Conservation (phyloP, 1,140 invertebrate genomes). For the Drosophila truncata region DNA sequence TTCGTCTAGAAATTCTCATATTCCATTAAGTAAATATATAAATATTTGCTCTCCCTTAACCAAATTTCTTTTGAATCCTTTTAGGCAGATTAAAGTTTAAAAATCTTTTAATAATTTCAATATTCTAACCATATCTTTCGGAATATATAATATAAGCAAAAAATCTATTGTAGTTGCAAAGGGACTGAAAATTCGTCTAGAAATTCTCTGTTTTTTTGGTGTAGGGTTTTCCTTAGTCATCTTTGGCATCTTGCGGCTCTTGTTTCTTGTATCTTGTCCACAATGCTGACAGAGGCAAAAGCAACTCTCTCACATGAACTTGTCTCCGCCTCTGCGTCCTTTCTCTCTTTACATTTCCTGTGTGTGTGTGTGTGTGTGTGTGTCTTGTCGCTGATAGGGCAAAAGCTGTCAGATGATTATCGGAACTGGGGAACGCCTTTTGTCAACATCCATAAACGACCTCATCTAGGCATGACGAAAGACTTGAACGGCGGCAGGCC, state of each 20-base stretch:
- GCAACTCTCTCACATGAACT: slow-evolving; percentile 34
- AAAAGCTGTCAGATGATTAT: slow-evolving; percentile 83
- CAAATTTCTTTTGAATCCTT: no score
- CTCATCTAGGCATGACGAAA: slow-evolving; percentile 57
- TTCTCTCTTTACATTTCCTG: slow-evolving; percentile 13
- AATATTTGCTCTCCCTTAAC: no score
- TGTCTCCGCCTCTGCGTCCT: slow-evolving; percentile 3
- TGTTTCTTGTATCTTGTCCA: slow-evolving; percentile 51
- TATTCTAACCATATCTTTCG: not conserved
- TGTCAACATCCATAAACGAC: slow-evolving; percentile 82
- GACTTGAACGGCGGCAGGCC: slow-evolving; percentile 31
- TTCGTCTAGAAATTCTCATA: not conserved
- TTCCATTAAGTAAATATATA: no score
- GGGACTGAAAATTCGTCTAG: not conserved
- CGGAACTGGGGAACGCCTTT: slow-evolving; percentile 71
- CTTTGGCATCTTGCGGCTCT: slow-evolving; percentile 36
- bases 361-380: slow-evolving; percentile 12
- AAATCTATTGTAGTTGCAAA: not conserved
- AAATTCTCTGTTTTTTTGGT: not conserved
- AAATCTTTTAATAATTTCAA: no score
- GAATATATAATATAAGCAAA: no score
- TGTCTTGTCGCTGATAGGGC: slow-evolving; percentile 76
- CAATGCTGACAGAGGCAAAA: slow-evolving; percentile 61
- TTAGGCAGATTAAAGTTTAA: no score
- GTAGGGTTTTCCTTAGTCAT: slow-evolving; percentile 38